Conservation (phyloP, 2,888 invertebrate species). For the Drosophila nr. medialis region DNA sequence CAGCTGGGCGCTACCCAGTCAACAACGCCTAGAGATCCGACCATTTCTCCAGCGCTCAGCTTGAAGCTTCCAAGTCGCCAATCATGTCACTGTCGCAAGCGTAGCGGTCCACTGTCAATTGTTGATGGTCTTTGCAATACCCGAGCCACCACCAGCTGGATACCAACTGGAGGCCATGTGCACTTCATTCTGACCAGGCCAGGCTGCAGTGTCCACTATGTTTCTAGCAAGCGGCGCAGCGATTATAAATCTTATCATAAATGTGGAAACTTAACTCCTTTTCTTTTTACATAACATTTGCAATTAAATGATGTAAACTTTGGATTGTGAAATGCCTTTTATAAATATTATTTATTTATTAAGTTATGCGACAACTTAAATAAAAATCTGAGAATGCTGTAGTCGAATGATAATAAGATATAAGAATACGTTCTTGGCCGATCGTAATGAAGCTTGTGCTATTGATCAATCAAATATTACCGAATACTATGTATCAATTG, state of each 20-base stretch:
- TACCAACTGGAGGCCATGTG: slow-evolving; percentile 44
- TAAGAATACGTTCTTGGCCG: neutral
- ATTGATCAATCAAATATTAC: neutral
- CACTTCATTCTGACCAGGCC: slow-evolving; percentile 12
- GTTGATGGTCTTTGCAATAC: slow-evolving; percentile 32
- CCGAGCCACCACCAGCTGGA: slow-evolving; percentile 15
- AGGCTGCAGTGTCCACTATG: neutral
- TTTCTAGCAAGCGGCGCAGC: neutral
- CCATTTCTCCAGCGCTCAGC: slow-evolving; percentile 13
- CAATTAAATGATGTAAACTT: neutral
- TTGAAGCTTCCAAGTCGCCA: slow-evolving; percentile 45
- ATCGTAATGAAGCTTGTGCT: neutral
- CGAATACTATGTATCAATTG: neutral
- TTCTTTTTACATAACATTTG: neutral
- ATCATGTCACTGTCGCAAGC: slow-evolving; percentile 73
- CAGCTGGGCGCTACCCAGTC: slow-evolving; percentile 26
- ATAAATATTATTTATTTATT: no score
- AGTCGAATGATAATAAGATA: neutral
- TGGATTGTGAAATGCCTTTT: neutral
- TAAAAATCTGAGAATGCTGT: neutral
- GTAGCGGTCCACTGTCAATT: slow-evolving; percentile 74
- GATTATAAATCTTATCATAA: slow-evolving; percentile 2
- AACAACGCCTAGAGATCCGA: slow-evolving; percentile 34
- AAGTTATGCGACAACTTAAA: neutral
- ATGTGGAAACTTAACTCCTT: neutral